phyloP scores from a whole-genome alignment of 1,140 invertebrate species.

The Drosophila tristis region DNA sequence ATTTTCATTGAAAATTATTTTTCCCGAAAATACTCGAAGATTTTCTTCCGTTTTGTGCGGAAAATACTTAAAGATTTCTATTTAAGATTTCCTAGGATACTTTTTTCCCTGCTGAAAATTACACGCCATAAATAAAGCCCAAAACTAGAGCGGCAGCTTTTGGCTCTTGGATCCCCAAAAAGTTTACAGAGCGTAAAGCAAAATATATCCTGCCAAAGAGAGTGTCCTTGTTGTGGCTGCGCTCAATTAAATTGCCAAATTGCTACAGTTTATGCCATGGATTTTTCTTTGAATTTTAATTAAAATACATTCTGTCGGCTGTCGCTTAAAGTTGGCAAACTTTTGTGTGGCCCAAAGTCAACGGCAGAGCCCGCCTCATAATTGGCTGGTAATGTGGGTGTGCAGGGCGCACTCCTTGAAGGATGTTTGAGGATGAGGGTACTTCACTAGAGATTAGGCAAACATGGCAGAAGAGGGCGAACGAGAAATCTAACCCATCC shows the following conservation, averaged over 20 bases:
- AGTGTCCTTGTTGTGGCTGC: constrained; percentile 30
- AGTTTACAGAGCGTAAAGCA: constrained; percentile 41
- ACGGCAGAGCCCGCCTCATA: constrained; percentile 45
- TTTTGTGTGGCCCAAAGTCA: constrained; percentile 20
- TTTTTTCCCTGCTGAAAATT: not conserved
- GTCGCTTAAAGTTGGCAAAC: constrained; percentile 62
- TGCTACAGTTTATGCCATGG: constrained; percentile 6
- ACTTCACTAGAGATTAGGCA: constrained; percentile 41
- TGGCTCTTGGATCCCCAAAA: constrained; percentile 25
- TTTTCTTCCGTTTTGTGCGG: constrained; percentile 15
- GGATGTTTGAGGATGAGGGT: constrained; percentile 21
- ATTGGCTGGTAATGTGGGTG: constrained; percentile 71
- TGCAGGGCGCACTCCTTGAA: not conserved
- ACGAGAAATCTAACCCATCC: constrained; percentile 18
- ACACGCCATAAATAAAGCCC: constrained; percentile 3
- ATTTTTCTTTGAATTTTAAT: constrained; percentile 70
- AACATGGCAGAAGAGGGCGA: constrained; percentile 10
- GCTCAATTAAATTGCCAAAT: constrained; percentile 63
- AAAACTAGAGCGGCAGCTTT: constrained; percentile 30
- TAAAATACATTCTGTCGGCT: constrained; percentile 73
- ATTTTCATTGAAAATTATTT: constrained; percentile 50
- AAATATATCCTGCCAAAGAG: constrained; percentile 26
- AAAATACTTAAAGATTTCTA: not conserved
- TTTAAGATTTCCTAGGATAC: constrained; percentile 8
- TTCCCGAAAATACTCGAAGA: constrained; percentile 19